Base-by-base conservation (phyloP, 2,113 vertebrate genomes). In the Emydura subglobosa region DNA sequence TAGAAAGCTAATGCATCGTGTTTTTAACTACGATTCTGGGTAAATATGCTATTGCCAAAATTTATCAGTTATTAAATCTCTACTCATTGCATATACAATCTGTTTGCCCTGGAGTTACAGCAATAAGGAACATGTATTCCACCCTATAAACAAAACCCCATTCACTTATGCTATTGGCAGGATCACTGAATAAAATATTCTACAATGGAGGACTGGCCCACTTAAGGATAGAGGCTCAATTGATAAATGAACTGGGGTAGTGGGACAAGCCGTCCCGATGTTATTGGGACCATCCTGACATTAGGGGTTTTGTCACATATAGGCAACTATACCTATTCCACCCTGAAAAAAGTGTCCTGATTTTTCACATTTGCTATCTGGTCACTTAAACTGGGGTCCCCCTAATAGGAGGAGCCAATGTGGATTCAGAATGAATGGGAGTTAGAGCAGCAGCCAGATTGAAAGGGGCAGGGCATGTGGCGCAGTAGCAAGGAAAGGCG, bases 41-140 rank as follows among this genome's bases (percentile, higher is more conserved):
- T 91, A 92, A 89, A 81, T 93, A n/a, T 3, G 1, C 4, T 84
- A 42, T 91, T 95, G 93, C 89, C 94, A 97, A 89, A 44, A 39
- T 89, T 96, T 97, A 93, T 91, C 96, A 91, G 90, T 65, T 3
- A 4, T 92, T 92, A 93, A 92, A 94, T 87, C 93, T 96, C 94
- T 91, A 94, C 61, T 98, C 68, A 86, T 31, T 89, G 76, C 25
- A 95, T 92, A 97, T 98, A 94, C 50, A 89, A 95, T 95, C 95
- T 97, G 65, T 96, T 92, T 94, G 76, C 86, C 86, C 86, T 55
- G 59, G 84, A 92, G 47, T 2, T 76, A 57, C 94, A 93, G 82
- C 80, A 86, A 94, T 94, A 96, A 96, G 51, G 59, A 94, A 83
- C 76, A 78, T 1, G 10, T 87, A 91, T 90, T 92, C 80, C 34